phyloP scores from a whole-genome alignment of 2,888 invertebrate species.

The Halictus ligatus region DNA sequence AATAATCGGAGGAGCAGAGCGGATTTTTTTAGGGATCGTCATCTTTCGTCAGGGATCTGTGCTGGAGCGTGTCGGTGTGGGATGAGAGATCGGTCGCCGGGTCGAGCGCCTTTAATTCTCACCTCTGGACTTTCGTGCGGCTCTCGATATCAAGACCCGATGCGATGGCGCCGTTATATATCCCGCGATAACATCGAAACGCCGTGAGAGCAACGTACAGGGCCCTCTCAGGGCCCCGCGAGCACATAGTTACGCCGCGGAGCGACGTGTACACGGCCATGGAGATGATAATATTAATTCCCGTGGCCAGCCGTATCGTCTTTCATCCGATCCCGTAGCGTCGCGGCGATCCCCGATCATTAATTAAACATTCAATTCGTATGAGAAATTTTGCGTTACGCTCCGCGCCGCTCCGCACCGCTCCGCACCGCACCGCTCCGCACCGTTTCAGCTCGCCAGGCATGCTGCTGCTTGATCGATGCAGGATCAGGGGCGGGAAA shows the following conservation, averaged over 20 bases:
- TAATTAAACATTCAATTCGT: slow-evolving; percentile 67
- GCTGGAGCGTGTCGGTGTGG: slow-evolving; percentile 20
- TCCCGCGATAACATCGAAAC: slow-evolving; percentile 69
- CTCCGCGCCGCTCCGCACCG: background rate
- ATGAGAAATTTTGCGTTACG: slow-evolving; percentile 53
- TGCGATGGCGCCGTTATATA: slow-evolving; percentile 70
- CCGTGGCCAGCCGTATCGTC: slow-evolving; percentile 46
- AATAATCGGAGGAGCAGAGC: background rate
- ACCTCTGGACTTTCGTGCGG: slow-evolving; percentile 65
- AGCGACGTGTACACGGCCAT: slow-evolving; percentile 42
- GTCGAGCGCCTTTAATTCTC: slow-evolving; percentile 67
- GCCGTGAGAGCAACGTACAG: slow-evolving; percentile 61
- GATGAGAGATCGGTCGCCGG: slow-evolving; percentile 51
- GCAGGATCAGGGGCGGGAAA: slow-evolving; percentile 35
- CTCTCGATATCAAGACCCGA: slow-evolving; percentile 60
- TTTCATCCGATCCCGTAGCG: slow-evolving; percentile 56
- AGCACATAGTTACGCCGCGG: slow-evolving; percentile 49
- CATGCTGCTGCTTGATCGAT: slow-evolving; percentile 44
- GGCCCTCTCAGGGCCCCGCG: slow-evolving; percentile 14
- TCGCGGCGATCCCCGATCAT: slow-evolving; percentile 51
- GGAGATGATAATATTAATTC: slow-evolving; percentile 66
- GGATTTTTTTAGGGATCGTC: slow-evolving; percentile 2
- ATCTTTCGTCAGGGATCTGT: background rate
- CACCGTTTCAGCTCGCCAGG: background rate
- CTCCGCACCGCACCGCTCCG: background rate